These are phyloP conservation scores for Apaloderma vittatum DNA, from an alignment of 2,113 vertebrate genomes.

Conservation along the genomic window DNA sequence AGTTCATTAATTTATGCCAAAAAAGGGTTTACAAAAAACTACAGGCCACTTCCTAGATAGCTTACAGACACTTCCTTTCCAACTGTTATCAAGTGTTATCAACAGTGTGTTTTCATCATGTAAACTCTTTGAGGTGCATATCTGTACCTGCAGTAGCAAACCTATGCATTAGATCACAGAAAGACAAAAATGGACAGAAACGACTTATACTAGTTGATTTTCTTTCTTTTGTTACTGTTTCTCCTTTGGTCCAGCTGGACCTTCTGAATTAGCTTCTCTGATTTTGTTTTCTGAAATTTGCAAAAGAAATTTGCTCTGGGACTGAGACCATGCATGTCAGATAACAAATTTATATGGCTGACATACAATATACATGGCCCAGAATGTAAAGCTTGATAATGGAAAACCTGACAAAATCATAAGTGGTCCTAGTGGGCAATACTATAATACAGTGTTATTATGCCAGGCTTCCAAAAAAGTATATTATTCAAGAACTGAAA, in stretches of 20 bases:
- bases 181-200: not conserved
- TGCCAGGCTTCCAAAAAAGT: constrained; percentile 33
- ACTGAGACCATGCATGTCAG: not conserved
- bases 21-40: not conserved
- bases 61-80: not conserved
- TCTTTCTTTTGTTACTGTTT: not conserved
- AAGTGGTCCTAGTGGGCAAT: constrained; percentile 38
- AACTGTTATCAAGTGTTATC: not conserved
- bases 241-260: not conserved
- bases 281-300: constrained; percentile 23
- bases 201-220: not conserved
- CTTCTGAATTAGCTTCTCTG: not conserved
- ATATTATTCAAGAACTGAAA: constrained; percentile 55
- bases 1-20: not conserved
- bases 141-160: not conserved
- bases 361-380: not conserved
- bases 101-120: not conserved
- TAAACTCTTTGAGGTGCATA: not conserved
- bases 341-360: not conserved
- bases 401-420: constrained; percentile 46
- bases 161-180: not conserved
- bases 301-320: constrained; percentile 36
- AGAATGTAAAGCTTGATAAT: constrained; percentile 1
- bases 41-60: not conserved
- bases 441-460: constrained; percentile 26